phyloP scores from a whole-genome alignment of 2,113 vertebrate genomes.

The Herpetotheres cachinnans region DNA sequence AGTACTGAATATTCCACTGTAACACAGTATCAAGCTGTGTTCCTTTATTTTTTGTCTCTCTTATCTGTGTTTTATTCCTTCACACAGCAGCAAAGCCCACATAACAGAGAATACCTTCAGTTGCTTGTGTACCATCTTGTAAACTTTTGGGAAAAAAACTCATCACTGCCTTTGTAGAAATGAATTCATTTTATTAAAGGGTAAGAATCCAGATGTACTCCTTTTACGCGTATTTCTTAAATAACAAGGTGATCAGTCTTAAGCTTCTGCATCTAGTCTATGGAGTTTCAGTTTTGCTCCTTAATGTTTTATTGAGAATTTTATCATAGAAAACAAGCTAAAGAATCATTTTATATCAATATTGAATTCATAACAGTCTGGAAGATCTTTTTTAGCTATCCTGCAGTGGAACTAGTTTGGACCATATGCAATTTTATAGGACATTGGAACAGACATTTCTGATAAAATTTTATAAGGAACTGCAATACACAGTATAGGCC shows the following conservation, averaged over 20 bases:
- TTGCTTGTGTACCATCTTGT: neutral
- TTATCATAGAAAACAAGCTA: neutral
- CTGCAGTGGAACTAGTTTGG: neutral
- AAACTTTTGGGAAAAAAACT: neutral
- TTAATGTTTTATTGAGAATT: neutral
- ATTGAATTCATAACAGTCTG: neutral
- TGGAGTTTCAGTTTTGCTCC: neutral
- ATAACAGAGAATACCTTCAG: neutral
- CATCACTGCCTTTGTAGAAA: neutral
- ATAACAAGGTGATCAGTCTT: neutral
- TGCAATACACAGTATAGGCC: neutral
- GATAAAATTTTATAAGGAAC: neutral
- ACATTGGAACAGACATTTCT: neutral
- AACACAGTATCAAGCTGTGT: neutral
- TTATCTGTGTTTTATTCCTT: neutral
- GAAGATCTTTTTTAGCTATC: neutral
- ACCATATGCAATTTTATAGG: neutral
- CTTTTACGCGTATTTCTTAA: neutral
- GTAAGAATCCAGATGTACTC: neutral
- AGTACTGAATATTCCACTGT: neutral
- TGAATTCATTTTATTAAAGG: neutral
- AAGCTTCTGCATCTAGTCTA: neutral
- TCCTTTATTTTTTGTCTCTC: neutral
- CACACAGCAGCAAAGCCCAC: neutral
- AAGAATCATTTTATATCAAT: neutral